These are phyloP conservation scores for Microtus ochrogaster DNA, from an alignment of 2,113 vertebrate genomes.

Conservation along the genomic window DNA sequence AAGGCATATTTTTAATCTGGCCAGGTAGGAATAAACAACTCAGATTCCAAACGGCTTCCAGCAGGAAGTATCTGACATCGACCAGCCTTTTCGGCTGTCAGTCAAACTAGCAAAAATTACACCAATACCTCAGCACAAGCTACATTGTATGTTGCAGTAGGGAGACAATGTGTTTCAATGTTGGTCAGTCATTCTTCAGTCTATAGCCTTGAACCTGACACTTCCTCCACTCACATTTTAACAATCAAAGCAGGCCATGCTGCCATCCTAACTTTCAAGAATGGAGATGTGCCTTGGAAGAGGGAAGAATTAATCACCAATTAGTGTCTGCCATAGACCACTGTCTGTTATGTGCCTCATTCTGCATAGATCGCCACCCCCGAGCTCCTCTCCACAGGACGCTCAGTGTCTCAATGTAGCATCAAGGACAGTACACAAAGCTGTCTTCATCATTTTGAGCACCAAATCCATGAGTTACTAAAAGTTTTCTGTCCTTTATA, in stretches of 20 bases:
- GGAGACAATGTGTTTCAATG: too few relatives aligned
- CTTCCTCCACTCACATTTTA: background rate
- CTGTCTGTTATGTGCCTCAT: background rate
- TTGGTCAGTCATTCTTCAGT: background rate
- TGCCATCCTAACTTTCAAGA: background rate
- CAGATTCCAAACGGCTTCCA: background rate
- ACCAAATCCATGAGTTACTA: background rate
- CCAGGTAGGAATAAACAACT: background rate
- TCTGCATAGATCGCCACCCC: too few relatives aligned
- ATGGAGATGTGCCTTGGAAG: background rate
- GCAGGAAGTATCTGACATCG: background rate
- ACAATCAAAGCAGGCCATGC: background rate
- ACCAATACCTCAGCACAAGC: background rate
- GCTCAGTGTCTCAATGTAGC: too few relatives aligned
- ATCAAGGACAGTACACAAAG: background rate
- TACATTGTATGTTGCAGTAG: accelerated
- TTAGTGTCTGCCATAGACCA: background rate
- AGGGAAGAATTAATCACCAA: background rate
- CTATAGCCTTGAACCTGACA: background rate
- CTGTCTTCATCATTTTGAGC: background rate
- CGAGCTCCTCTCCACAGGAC: background rate
- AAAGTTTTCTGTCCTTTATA: background rate
- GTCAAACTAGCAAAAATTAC: background rate
- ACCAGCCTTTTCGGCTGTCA: background rate
- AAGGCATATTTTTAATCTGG: background rate